Evolutionary conservation across 2,797 vertebrate species (phyloP).

Genomic region (Crax fasciolata): DNA sequence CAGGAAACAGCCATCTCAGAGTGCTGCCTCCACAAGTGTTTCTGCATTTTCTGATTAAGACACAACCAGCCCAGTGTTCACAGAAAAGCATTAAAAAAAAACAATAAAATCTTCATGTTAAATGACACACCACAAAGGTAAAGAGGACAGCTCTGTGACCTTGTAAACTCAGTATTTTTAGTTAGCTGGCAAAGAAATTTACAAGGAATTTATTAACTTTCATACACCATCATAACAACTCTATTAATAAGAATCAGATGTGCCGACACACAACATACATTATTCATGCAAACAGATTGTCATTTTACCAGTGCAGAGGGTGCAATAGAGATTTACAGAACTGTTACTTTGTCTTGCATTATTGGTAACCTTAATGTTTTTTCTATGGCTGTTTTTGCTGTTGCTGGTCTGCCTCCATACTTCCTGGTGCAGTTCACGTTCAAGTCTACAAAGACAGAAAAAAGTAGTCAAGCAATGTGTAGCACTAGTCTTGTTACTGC

Average conservation of each 20-base stretch:
- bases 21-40: neutral
- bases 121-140: neutral
- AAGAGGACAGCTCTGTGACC: neutral
- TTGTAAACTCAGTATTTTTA: neutral
- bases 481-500: neutral
- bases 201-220: conserved; percentile 32
- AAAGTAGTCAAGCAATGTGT: neutral
- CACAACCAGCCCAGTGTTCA: neutral
- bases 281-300: neutral
- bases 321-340: neutral
- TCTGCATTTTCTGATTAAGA: neutral
- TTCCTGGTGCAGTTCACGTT: conserved; percentile 26
- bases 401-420: neutral
- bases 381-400: neutral
- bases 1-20: neutral
- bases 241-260: conserved; percentile 24
- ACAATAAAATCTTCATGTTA: neutral
- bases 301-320: conserved; percentile 40
- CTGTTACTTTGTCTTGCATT: neutral
- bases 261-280: conserved; percentile 12
- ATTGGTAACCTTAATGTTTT: neutral
- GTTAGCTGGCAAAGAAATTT: neutral
- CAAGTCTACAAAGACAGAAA: conserved; percentile 49
- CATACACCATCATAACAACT: neutral
- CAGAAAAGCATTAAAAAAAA: neutral